Conservation (phyloP, 2,113 vertebrate species). For the Microcebus jonahi region DNA sequence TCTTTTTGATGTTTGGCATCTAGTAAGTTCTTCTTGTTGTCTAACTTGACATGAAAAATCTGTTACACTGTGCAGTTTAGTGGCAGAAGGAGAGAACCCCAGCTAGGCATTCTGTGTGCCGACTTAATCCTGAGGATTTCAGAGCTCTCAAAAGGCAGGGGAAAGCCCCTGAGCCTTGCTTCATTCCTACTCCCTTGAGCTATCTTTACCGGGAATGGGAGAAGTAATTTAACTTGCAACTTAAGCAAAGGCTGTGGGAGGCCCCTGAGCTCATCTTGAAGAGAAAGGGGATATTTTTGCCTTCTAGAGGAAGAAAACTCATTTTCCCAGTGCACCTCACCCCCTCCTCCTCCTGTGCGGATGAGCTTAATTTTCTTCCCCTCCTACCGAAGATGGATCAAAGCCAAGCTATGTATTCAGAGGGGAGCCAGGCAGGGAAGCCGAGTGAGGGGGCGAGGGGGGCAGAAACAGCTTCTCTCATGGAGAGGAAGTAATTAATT, state of each 20-base stretch:
- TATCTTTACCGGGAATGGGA: background rate
- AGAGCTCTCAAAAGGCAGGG: background rate
- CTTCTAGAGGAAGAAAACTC: conserved; percentile 66
- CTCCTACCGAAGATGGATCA: conserved; percentile 75
- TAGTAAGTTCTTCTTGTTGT: background rate
- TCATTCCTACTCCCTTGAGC: background rate
- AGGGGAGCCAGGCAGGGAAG: conserved; percentile 53
- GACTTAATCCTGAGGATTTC: background rate
- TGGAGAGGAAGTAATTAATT: conserved; percentile 79
- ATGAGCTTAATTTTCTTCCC: conserved; percentile 74
- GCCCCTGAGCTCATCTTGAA: conserved; percentile 58
- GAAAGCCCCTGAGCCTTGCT: background rate
- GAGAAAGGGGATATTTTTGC: conserved; percentile 64
- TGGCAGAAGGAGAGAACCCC: background rate
- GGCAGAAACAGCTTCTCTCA: conserved; percentile 36
- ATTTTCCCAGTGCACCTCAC: conserved; percentile 47
- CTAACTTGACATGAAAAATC: background rate
- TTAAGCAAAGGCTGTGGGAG: conserved; percentile 67
- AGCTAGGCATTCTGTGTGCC: background rate
- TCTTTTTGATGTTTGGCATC: background rate
- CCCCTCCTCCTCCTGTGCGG: conserved; percentile 37
- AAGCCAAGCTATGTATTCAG: conserved; percentile 69
- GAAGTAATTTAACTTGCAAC: conserved; percentile 63
- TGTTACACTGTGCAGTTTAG: background rate
- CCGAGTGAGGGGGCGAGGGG: conserved; percentile 51